A percentile compares a stretch with the other conserved stretches of the same genome.
Conservation (phyloP, 2,888 invertebrate species). For the Onchidella celtica region DNA sequence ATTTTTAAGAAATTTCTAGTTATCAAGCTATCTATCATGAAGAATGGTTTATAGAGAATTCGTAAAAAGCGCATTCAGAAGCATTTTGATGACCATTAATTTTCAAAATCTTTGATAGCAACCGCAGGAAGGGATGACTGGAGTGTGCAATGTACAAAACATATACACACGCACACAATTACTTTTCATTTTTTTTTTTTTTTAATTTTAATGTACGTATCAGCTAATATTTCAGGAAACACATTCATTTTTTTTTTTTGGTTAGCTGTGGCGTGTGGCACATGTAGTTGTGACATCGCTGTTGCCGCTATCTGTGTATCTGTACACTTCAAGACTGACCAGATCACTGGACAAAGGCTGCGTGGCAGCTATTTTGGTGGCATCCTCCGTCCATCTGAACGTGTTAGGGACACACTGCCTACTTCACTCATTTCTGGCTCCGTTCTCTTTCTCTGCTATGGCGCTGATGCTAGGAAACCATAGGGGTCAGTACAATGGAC, state of each 20-base stretch:
- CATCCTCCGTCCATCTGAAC: slow-evolving; percentile 63
- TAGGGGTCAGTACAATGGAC: neutral
- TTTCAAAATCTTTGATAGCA: too few relatives aligned
- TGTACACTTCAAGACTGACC: slow-evolving; percentile 53
- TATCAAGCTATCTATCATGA: too few relatives aligned
- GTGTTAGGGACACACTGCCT: slow-evolving; percentile 72
- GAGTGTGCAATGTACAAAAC: too few relatives aligned
- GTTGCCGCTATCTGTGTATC: slow-evolving; percentile 62
- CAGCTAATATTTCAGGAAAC: too few relatives aligned
- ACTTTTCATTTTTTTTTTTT: too few relatives aligned
- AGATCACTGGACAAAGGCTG: slow-evolving; percentile 57
- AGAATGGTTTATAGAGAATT: too few relatives aligned
- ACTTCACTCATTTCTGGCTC: slow-evolving; percentile 68
- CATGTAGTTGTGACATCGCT: slow-evolving; percentile 62
- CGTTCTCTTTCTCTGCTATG: slow-evolving; percentile 59
- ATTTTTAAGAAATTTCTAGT: too few relatives aligned
- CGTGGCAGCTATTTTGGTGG: slow-evolving; percentile 63
- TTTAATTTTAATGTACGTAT: too few relatives aligned
- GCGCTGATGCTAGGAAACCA: slow-evolving; percentile 16
- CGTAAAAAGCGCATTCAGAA: too few relatives aligned
- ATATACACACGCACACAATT: too few relatives aligned
- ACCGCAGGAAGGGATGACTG: too few relatives aligned
- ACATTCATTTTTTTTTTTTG: slow-evolving; percentile 39
- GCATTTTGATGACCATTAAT: too few relatives aligned
- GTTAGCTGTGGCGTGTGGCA: slow-evolving; percentile 62